Percentiles rank a stretch among this genome's conserved stretches.
These are phyloP conservation scores for Apamea anceps DNA, from an alignment of 2,888 invertebrate genomes.

Conservation along the genomic window DNA sequence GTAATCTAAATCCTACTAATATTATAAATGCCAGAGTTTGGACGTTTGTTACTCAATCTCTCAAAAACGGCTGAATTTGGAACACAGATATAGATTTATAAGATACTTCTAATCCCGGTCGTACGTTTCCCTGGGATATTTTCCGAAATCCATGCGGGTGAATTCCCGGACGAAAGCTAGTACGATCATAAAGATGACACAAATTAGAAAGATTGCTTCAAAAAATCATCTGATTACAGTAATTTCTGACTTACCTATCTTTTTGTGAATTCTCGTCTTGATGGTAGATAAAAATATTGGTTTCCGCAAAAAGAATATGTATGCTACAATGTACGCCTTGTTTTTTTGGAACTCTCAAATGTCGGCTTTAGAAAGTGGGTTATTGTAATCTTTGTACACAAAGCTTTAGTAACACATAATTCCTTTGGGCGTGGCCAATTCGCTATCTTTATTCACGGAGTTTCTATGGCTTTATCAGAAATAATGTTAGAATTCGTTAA, in stretches of 20 bases:
- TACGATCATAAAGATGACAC: not conserved
- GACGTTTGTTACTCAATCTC: not conserved
- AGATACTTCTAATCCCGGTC: not conserved
- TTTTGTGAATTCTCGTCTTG: slow-evolving; percentile 2
- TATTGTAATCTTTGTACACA: slow-evolving; percentile 39
- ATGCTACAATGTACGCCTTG: slow-evolving; percentile 12
- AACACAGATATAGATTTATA: not conserved
- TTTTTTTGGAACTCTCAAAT: slow-evolving; percentile 45
- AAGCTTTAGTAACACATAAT: slow-evolving; percentile 41
- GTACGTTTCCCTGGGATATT: too few species aligned
- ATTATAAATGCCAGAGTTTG: not conserved
- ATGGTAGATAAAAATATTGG: slow-evolving; percentile 15
- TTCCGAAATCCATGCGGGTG: not conserved
- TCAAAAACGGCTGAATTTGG: not conserved
- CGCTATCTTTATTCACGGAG: slow-evolving; percentile 1
- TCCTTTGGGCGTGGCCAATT: slow-evolving; percentile 22
- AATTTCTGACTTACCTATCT: not conserved
- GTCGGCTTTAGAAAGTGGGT: slow-evolving; percentile 56
- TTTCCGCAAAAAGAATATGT: slow-evolving; percentile 23
- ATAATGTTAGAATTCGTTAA: not conserved
- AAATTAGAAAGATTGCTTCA: not conserved
- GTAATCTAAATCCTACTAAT: not conserved
- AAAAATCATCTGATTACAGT: not conserved
- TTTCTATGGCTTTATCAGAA: not conserved
- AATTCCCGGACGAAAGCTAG: not conserved